Percentiles rank a stretch among this genome's conserved stretches.
phyloP scores from a whole-genome alignment of 2,888 invertebrate genomes.

The Spodoptera exigua region DNA sequence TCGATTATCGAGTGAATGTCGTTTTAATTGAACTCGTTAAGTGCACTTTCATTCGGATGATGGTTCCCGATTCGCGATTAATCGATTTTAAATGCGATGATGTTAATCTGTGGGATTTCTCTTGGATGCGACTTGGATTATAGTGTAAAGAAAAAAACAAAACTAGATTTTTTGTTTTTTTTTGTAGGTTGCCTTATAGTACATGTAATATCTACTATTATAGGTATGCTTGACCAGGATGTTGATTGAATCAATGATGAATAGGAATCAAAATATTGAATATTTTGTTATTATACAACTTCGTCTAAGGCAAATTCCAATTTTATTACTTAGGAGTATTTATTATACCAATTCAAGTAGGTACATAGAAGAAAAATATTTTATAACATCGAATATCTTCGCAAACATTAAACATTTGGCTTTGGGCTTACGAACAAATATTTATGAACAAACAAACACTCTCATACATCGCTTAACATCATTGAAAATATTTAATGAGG shows the following conservation, averaged over 20 bases:
- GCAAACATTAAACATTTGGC: conserved; percentile 7
- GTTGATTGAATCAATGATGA: no score
- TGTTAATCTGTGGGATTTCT: conserved; percentile 2
- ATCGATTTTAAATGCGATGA: conserved; percentile 57
- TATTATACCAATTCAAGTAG: no score
- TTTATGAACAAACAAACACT: background rate
- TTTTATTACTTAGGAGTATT: no score
- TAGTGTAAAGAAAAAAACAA: no score
- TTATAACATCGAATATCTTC: conserved; percentile 1
- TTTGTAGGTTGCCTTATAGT: no score
- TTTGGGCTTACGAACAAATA: conserved; percentile 2
- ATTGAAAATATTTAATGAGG: background rate
- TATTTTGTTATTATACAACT: no score
- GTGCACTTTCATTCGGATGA: conserved; percentile 69
- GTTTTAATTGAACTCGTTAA: conserved; percentile 70
- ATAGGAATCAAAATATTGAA: no score
- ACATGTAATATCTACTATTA: no score
- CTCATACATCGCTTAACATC: background rate
- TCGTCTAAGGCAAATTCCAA: no score
- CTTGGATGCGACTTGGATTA: conserved; percentile 9
- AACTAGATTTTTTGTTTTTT: no score
- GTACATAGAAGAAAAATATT: no score
- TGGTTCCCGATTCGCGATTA: conserved; percentile 60
- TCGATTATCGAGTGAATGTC: conserved; percentile 69
- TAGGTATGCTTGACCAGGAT: no score